These are phyloP conservation scores for Anarhynchus alexandrinus DNA, from an alignment of 2,113 vertebrate genomes.

Conservation along the genomic window DNA sequence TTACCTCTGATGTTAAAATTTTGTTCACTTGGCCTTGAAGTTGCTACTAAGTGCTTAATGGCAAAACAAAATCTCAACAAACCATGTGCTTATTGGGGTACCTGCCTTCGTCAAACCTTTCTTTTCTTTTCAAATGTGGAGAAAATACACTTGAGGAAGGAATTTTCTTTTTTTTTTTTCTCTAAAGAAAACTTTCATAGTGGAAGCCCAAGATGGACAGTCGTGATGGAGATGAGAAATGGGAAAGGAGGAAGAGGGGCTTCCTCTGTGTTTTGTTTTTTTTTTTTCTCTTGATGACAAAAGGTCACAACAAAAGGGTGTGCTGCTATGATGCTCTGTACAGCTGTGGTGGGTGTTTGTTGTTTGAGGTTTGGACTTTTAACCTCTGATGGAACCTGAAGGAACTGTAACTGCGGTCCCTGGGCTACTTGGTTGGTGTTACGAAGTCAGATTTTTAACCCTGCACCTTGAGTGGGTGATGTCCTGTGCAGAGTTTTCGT, in stretches of 20 bases:
- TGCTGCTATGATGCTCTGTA: background rate
- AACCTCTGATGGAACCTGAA: conserved; percentile 48
- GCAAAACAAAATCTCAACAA: background rate
- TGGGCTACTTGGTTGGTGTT: conserved; percentile 29
- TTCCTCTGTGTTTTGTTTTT: conserved; percentile 46
- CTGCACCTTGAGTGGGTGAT: background rate
- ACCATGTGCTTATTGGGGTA: background rate
- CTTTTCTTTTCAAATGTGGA: background rate
- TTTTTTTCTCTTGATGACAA: conserved; percentile 38
- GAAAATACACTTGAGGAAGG: background rate
- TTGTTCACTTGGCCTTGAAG: background rate
- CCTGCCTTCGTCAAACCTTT: background rate
- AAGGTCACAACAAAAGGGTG: background rate
- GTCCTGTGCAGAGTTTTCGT: background rate
- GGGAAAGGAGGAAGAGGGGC: background rate
- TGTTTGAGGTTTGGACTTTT: conserved; percentile 15
- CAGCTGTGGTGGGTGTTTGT: conserved; percentile 32
- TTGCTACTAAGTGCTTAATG: background rate
- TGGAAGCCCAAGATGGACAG: background rate
- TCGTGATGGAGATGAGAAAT: background rate
- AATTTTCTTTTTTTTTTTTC: background rate
- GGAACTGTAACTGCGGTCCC: background rate
- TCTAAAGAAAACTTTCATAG: background rate
- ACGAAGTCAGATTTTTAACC: conserved; percentile 34
- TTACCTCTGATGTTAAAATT: conserved; percentile 7